Base-by-base conservation (phyloP, 2,888 invertebrate species). In the Leptopterna dolabrata region DNA sequence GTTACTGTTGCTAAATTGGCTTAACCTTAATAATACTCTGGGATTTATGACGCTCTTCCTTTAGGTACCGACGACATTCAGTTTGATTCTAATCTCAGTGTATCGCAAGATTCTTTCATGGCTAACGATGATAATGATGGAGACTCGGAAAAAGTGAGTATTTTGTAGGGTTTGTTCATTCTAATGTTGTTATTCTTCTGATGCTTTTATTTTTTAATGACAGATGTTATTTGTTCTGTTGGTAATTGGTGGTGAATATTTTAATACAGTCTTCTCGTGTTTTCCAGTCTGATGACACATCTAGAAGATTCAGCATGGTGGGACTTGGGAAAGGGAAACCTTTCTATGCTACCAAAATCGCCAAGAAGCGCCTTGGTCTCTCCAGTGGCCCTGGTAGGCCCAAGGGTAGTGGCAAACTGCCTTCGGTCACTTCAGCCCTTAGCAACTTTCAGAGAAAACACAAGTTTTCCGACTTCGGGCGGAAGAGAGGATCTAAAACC, bases 401-500 rank as follows among this genome's bases (percentile, higher is more conserved):
- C 0, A 96, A 96, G 90, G 95, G 95, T 76, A 93, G 94, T 63
- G 94, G 94, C 9, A 93, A 93, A 63, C 86, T 90, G 81, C 88
- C 89, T 43, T 89, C 89, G 30, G 88, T 90, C 24, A 87, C 78
- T 47, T 24, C 87, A 14, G 88, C 90, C 6, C 89, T 90, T 19
- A 88, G 89, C 30, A 88, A 89, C 30, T 90, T 89, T 76, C 90
- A 90, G 63, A 90, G 90, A 94, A 11, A 96, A 96, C 92, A 92
- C 95, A 93, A 95, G 80, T 93, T 96, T 76, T 94, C 94, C 29
- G 96, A 97, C 90, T 95, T 96, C 91, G 95, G 96, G 43, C 93
- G 97, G 89, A 97, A 97, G 91, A 93, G 97, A 88, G 97, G 96
- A 9, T 95, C 96, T 0, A 98, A 98, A 91, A 95, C 97, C 16